Conservation (phyloP, 1,140 invertebrate species). For the Mylabris phalerata region DNA sequence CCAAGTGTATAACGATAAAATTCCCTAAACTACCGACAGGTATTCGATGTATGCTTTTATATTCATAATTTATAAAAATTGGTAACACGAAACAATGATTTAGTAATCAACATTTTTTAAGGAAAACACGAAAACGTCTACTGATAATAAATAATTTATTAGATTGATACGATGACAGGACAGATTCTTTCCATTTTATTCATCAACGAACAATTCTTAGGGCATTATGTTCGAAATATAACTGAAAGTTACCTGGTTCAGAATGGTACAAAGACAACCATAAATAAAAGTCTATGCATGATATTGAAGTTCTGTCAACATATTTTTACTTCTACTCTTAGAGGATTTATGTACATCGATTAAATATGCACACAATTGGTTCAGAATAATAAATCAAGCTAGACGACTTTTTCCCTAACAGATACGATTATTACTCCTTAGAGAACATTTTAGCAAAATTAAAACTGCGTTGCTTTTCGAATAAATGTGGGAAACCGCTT, state of each 20-base stretch:
- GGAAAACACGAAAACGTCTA: constrained; percentile 8
- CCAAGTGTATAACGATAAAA: no score
- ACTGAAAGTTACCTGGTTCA: constrained; percentile 4
- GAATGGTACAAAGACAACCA: constrained; percentile 5
- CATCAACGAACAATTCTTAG: constrained; percentile 1
- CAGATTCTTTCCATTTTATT: constrained; percentile 5
- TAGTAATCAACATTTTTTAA: background rate
- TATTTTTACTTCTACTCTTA: background rate
- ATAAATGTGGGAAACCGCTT: no score
- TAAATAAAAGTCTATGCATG: constrained; percentile 1
- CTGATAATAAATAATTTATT: constrained; percentile 14
- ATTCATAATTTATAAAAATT: background rate
- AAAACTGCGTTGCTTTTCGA: no score
- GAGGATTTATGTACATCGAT: background rate
- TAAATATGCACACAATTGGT: constrained; percentile 3
- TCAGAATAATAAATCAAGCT: no score
- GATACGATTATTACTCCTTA: no score
- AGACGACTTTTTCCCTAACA: no score
- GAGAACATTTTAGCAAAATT: no score
- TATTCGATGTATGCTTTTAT: no score
- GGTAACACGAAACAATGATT: constrained; percentile 12
- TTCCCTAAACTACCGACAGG: no score
- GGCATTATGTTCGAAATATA: constrained; percentile 1
- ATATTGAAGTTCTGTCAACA: constrained; percentile 3
- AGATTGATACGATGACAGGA: constrained; percentile 14